A percentile compares a stretch with the other conserved stretches of the same genome.
phyloP scores from a whole-genome alignment of 2,113 vertebrate species.

The Mastomys coucha region DNA sequence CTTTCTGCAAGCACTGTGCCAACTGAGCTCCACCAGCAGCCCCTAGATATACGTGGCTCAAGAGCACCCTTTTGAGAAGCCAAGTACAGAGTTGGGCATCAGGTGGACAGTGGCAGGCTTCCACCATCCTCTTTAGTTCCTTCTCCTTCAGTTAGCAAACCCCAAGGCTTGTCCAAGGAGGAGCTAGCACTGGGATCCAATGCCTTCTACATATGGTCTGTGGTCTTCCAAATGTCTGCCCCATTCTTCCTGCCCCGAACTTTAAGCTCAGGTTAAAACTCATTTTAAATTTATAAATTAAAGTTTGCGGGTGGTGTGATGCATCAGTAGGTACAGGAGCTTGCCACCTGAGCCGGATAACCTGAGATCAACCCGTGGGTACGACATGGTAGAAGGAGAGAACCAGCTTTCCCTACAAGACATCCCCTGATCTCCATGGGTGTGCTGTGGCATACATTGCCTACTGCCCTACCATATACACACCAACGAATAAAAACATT shows the following conservation, averaged over 20 bases:
- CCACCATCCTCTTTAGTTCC: not conserved
- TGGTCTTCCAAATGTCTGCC: not conserved
- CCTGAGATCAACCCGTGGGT: not conserved
- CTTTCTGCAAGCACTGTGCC: not conserved
- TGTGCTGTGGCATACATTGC: no score
- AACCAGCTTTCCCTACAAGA: not conserved
- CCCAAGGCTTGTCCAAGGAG: not conserved
- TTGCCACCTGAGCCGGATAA: not conserved
- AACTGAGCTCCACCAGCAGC: no score
- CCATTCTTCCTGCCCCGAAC: not conserved
- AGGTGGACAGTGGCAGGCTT: not conserved
- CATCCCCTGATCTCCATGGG: not conserved
- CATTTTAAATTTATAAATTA: constrained; percentile 27
- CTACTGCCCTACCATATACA: not conserved
- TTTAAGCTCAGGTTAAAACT: constrained; percentile 15
- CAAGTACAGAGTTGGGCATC: not conserved
- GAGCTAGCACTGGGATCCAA: not conserved
- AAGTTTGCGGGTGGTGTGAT: not conserved
- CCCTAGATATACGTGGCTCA: not conserved
- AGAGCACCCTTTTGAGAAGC: not conserved
- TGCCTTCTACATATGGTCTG: not conserved
- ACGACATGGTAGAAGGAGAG: no score
- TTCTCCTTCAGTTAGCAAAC: not conserved
- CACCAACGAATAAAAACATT: not conserved
- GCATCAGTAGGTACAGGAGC: not conserved